A percentile compares a stretch with the other conserved stretches of the same genome.
Conservation (phyloP, 2,797 vertebrate species). For the Cetoscarus ocellatus region DNA sequence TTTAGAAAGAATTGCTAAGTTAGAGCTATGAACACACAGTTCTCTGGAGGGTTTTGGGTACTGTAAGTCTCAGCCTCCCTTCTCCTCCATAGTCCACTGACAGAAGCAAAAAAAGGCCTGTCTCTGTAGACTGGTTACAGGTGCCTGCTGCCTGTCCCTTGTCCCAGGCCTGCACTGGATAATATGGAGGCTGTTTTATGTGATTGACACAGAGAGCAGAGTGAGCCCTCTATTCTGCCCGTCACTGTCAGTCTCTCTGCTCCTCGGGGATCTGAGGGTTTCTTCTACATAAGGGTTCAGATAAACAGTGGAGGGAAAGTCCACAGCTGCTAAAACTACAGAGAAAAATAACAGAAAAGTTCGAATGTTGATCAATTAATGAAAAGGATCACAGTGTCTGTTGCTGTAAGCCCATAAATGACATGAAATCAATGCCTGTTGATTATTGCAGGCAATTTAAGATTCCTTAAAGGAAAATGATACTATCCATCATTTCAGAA, state of each 20-base stretch:
- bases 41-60: not conserved
- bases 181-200: conserved; percentile 61
- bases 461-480: too few species aligned
- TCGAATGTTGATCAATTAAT: not conserved
- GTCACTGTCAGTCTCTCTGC: conserved; percentile 57
- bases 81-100: conserved; percentile 14
- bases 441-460: too few species aligned
- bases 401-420: too few species aligned
- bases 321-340: not conserved
- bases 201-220: conserved; percentile 68
- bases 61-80: conserved; percentile 15
- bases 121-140: conserved; percentile 54
- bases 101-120: conserved; percentile 30
- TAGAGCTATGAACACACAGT: not conserved
- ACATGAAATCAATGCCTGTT: too few species aligned
- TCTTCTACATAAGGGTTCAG: conserved; percentile 34
- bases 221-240: conserved; percentile 53
- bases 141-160: conserved; percentile 44
- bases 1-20: too few species aligned
- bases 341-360: not conserved
- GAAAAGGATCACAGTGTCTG: not conserved
- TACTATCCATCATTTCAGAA: too few species aligned
- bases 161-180: conserved; percentile 49
- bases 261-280: conserved; percentile 51
- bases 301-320: conserved; percentile 8